phyloP scores from a whole-genome alignment of 2,888 invertebrate genomes.

The Limulus polyphemus region DNA sequence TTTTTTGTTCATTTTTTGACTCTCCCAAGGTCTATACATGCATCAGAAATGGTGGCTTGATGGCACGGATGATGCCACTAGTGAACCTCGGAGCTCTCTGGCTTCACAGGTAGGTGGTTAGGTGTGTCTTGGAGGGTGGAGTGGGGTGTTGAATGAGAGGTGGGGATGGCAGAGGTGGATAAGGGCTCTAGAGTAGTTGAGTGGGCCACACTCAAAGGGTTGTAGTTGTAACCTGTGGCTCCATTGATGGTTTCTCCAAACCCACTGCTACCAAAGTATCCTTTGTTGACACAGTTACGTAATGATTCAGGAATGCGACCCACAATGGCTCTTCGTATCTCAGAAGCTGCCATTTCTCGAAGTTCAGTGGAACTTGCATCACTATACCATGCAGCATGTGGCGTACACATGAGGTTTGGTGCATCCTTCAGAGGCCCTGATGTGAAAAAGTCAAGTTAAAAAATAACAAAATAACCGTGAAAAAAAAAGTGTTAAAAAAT shows the following conservation, averaged over 20 bases:
- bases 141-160: constrained; percentile 49
- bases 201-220: constrained; percentile 29
- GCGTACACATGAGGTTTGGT: constrained; percentile 95
- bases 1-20: too few species aligned
- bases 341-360: constrained; percentile 94
- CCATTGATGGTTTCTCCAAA: constrained; percentile 26
- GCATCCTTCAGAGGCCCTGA: constrained; percentile 89
- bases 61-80: constrained; percentile 30
- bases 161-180: constrained; percentile 39
- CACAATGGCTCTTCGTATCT: constrained; percentile 94
- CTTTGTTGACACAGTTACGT: constrained; percentile 98
- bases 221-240: constrained; percentile 27
- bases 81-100: constrained; percentile 73
- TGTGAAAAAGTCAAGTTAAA: constrained; percentile 3
- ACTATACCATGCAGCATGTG: constrained; percentile 98
- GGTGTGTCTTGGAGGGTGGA: constrained; percentile 63
- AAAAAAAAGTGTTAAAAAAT: too few species aligned
- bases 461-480: too few species aligned
- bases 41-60: not conserved
- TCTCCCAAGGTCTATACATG: too few species aligned
- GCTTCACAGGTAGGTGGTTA: constrained; percentile 64
- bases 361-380: constrained; percentile 96
- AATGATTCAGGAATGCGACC: constrained; percentile 97
- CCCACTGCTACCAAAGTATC: constrained; percentile 48
- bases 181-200: constrained; percentile 30